Evolutionary conservation across 2,797 vertebrate genomes (phyloP).

Genomic region (Leptodactylus fallax): DNA sequence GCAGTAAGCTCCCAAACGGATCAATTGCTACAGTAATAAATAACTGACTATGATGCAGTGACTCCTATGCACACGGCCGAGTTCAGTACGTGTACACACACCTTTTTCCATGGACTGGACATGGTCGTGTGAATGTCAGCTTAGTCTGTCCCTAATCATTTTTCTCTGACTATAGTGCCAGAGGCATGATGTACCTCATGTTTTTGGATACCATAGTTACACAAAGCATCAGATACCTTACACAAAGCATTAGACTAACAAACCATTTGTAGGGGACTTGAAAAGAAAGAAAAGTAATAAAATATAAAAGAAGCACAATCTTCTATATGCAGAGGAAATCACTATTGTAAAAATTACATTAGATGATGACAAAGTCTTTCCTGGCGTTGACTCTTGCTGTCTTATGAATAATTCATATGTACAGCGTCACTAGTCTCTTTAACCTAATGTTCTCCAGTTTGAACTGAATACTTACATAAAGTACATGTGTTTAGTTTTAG

Average conservation of each 20-base stretch:
- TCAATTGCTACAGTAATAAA: too few relatives aligned
- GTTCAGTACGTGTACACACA: too few relatives aligned
- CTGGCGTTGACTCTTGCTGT: neutral
- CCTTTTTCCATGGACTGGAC: too few relatives aligned
- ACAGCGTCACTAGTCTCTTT: neutral
- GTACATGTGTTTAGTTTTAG: neutral
- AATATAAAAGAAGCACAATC: neutral
- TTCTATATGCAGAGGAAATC: neutral
- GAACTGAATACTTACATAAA: neutral
- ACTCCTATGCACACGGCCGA: too few relatives aligned
- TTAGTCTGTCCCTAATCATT: too few relatives aligned
- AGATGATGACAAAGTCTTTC: slow-evolving; percentile 18
- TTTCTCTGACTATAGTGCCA: too few relatives aligned
- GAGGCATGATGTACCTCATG: neutral
- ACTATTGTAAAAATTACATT: neutral
- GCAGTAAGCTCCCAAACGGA: too few relatives aligned
- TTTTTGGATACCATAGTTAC: neutral
- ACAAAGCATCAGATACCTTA: neutral
- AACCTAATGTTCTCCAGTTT: neutral
- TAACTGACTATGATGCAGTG: too few relatives aligned
- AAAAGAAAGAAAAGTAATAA: neutral
- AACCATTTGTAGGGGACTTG: neutral
- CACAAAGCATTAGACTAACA: neutral
- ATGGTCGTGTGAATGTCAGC: too few relatives aligned
- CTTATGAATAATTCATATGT: neutral